Conservation (phyloP, 2,888 invertebrate genomes). For the Sphinx pinastri region DNA sequence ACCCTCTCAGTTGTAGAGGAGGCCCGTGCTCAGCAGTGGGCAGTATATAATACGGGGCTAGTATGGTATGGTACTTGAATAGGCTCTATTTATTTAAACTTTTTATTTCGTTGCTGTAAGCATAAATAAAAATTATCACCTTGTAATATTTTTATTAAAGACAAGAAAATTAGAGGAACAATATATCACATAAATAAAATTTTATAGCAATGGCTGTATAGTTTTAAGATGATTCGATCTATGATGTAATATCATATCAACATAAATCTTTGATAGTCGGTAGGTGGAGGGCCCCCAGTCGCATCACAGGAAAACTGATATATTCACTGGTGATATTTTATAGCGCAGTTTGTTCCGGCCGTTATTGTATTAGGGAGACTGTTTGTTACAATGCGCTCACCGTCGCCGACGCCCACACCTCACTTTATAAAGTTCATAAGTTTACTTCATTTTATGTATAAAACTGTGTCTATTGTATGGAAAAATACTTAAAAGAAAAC, state of each 20-base stretch:
- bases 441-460: background rate
- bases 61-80: too few species aligned
- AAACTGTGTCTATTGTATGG: too few species aligned
- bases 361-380: slow-evolving; percentile 87
- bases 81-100: too few species aligned
- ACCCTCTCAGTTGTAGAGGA: too few species aligned
- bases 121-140: background rate
- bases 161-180: background rate
- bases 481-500: too few species aligned
- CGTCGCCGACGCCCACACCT: slow-evolving; percentile 45
- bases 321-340: slow-evolving; percentile 87
- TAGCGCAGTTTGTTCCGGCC: slow-evolving; percentile 87
- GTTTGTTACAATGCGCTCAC: slow-evolving; percentile 71
- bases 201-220: slow-evolving; percentile 39
- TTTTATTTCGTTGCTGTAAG: background rate
- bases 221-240: slow-evolving; percentile 67
- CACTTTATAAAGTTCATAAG: slow-evolving; percentile 15
- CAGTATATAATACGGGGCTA: too few species aligned
- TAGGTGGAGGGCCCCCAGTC: slow-evolving; percentile 58
- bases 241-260: slow-evolving; percentile 68
- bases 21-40: too few species aligned
- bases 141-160: background rate
- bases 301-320: slow-evolving; percentile 83
- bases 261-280: slow-evolving; percentile 75
- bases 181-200: slow-evolving; percentile 11